phyloP scores from a whole-genome alignment of 2,888 invertebrate genomes.

The Branchipolynoe longqiensis region DNA sequence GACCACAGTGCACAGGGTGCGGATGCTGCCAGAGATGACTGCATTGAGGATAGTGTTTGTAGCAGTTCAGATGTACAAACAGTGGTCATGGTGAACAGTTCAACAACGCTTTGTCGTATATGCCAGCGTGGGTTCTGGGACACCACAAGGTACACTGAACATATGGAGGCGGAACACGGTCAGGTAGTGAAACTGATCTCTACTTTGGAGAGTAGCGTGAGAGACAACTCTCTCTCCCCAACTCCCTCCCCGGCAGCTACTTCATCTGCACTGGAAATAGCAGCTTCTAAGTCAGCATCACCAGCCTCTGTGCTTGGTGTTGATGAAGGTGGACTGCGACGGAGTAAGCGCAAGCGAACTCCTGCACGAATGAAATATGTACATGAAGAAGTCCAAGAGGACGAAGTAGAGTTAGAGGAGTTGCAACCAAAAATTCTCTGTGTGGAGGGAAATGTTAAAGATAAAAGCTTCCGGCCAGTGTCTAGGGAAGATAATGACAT shows the following conservation, averaged over 20 bases:
- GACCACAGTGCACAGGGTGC: no score
- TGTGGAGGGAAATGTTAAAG: constrained; percentile 5
- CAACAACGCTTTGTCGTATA: not conserved
- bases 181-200: not conserved
- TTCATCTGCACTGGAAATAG: not conserved
- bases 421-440: constrained; percentile 11
- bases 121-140: constrained; percentile 35
- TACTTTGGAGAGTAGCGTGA: no score
- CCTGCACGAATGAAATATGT: constrained; percentile 22
- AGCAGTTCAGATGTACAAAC: not conserved
- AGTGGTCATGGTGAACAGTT: not conserved
- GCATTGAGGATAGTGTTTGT: not conserved
- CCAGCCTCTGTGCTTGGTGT: no score
- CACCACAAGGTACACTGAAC: not conserved
- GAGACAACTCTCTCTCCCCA: no score
- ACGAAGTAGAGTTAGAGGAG: not conserved
- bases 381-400: not conserved
- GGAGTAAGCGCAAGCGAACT: constrained; percentile 24
- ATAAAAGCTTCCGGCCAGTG: not conserved
- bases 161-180: constrained; percentile 23
- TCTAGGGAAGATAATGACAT: not conserved
- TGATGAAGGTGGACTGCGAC: not conserved
- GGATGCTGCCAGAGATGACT: not conserved
- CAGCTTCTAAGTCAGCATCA: no score
- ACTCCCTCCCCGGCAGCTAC: not conserved